A percentile compares a stretch with the other conserved stretches of the same genome.
These are phyloP conservation scores for Caenorhabditis wallacei DNA, from an alignment of 2,888 invertebrate genomes.

Conservation along the genomic window DNA sequence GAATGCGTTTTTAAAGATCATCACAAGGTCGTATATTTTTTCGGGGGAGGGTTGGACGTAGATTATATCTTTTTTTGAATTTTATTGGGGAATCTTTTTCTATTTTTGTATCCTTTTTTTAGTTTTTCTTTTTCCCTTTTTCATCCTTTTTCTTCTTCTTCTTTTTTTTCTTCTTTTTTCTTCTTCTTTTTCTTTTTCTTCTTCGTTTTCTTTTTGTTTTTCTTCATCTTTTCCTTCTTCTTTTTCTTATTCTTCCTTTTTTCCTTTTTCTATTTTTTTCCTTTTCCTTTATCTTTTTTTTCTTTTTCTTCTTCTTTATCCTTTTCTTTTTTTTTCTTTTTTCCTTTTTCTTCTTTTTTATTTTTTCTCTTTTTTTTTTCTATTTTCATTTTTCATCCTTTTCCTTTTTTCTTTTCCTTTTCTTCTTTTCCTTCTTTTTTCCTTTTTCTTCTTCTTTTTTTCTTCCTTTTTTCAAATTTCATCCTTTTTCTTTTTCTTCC, in stretches of 20 bases:
- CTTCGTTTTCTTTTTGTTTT: background rate
- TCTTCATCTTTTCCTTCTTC: too few relatives aligned
- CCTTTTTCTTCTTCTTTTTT: background rate
- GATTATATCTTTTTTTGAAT: too few relatives aligned
- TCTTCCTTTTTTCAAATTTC: background rate
- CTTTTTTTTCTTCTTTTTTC: too few relatives aligned
- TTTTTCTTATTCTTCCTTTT: background rate
- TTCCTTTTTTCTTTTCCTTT: background rate
- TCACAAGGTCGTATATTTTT: background rate
- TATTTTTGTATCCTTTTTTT: too few relatives aligned
- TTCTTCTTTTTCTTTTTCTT: too few relatives aligned
- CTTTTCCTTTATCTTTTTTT: too few relatives aligned
- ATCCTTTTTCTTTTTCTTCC: background rate
- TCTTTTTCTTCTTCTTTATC: too few relatives aligned
- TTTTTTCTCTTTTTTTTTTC: background rate
- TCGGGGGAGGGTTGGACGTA: too few relatives aligned
- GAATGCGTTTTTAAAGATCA: background rate
- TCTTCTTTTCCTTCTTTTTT: background rate
- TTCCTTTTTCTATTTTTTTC: background rate
- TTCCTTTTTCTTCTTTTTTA: background rate
- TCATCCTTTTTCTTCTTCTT: too few relatives aligned
- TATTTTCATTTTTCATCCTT: background rate
- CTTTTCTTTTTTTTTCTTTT: too few relatives aligned
- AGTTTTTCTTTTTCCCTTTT: too few relatives aligned
- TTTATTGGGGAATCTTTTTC: too few relatives aligned